phyloP scores from a whole-genome alignment of 1,140 invertebrate species.

The Nylanderia fulva region DNA sequence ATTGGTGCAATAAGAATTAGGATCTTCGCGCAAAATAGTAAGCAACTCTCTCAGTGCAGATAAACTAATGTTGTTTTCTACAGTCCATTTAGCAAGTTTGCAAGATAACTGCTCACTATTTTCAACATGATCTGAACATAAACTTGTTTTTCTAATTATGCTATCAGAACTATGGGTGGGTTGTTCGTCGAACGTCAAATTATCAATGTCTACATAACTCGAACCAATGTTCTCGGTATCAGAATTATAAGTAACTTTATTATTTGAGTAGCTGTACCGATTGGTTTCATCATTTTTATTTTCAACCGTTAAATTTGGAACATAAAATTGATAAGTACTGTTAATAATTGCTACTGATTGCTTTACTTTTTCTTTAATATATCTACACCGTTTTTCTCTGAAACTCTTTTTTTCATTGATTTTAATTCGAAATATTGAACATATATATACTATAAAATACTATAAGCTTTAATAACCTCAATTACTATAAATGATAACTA shows the following conservation, averaged over 20 bases:
- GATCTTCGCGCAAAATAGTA: background rate
- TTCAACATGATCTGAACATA: background rate
- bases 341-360: slow-evolving; percentile 22
- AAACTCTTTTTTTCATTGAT: no score
- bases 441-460: no score
- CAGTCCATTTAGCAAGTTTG: slow-evolving; percentile 9
- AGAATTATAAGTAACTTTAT: slow-evolving; percentile 6
- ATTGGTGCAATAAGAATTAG: background rate
- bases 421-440: no score
- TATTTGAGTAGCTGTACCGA: background rate
- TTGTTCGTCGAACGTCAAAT: background rate
- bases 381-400: no score
- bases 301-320: background rate
- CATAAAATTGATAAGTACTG: background rate
- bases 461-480: no score
- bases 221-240: background rate
- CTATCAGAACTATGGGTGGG: background rate
- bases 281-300: background rate
- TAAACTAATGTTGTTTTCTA: background rate
- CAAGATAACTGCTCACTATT: slow-evolving; percentile 1
- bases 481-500: no score
- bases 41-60: background rate
- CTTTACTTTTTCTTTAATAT: slow-evolving; percentile 1
- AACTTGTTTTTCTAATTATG: background rate
- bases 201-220: background rate